Evolutionary conservation across 1,140 invertebrate species (phyloP).

Genomic region (Drosophila yakuba): DNA sequence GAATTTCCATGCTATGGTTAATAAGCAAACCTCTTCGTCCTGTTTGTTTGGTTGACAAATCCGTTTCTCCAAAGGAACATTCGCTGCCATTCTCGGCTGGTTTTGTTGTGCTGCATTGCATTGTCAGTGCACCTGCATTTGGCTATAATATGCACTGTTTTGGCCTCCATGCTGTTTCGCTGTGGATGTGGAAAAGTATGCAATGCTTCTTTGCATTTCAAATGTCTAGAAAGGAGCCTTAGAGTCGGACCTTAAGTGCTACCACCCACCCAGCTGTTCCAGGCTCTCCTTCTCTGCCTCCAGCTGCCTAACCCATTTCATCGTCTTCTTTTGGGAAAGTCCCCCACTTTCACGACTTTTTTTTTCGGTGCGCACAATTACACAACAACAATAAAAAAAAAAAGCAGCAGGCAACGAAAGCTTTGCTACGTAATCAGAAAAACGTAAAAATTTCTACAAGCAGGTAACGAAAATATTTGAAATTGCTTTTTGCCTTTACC

Average conservation of each 20-base stretch:
- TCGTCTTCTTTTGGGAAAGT: constrained; percentile 9
- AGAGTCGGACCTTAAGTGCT: constrained; percentile 29
- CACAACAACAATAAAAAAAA: constrained; percentile 63
- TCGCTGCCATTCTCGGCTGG: constrained; percentile 31
- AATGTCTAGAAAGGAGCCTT: constrained; percentile 45
- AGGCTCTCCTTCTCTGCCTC: background rate
- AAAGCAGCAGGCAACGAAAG: constrained; percentile 31
- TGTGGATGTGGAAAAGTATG: constrained; percentile 28
- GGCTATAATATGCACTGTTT: constrained; percentile 33
- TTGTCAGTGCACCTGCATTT: constrained; percentile 11
- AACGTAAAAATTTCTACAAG: constrained; percentile 79
- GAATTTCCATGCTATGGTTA: constrained; percentile 32
- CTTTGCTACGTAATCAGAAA: constrained; percentile 73
- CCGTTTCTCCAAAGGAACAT: constrained; percentile 9
- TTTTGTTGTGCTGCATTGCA: constrained; percentile 26
- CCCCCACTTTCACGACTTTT: constrained; percentile 23
- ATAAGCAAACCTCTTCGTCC: constrained; percentile 29
- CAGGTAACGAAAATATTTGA: constrained; percentile 81
- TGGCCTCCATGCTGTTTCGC: constrained; percentile 15
- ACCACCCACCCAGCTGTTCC: constrained; percentile 7
- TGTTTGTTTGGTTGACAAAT: constrained; percentile 15
- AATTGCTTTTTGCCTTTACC: constrained; percentile 74
- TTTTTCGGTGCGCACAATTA: constrained; percentile 74
- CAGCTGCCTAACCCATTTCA: constrained; percentile 59
- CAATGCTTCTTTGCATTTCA: constrained; percentile 56